These are phyloP conservation scores for Nyctibius bracteatus DNA, from an alignment of 2,113 vertebrate species.

Conservation along the genomic window DNA sequence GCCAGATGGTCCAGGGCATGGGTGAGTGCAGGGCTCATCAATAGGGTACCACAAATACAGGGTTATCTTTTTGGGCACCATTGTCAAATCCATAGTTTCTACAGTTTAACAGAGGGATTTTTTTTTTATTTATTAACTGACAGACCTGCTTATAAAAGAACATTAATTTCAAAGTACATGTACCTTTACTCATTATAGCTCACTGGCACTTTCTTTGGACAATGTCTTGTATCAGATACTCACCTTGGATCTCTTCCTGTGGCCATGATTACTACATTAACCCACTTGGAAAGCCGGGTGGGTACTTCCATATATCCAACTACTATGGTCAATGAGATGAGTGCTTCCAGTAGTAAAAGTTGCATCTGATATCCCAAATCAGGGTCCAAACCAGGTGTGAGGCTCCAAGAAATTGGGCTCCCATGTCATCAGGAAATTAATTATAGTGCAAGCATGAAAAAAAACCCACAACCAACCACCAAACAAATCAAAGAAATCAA, in stretches of 20 bases:
- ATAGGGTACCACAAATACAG: background rate
- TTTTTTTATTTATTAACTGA: background rate
- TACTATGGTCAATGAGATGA: background rate
- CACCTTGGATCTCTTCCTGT: background rate
- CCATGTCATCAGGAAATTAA: background rate
- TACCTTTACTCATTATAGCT: background rate
- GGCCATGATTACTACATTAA: background rate
- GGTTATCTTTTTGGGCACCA: background rate
- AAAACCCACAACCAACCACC: background rate
- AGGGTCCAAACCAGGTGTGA: background rate
- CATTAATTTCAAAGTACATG: background rate
- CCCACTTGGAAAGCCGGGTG: background rate
- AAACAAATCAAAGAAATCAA: background rate
- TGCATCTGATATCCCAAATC: background rate
- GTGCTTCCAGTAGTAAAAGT: background rate
- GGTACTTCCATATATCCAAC: background rate
- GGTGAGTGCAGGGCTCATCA: background rate
- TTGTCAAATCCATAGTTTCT: background rate
- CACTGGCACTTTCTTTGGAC: background rate
- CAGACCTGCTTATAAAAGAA: background rate
- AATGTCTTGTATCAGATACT: background rate
- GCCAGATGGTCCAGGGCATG: background rate
- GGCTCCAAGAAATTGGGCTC: background rate
- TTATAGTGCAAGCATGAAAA: background rate
- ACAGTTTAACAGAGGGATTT: background rate